Percentiles rank a stretch among this genome's conserved stretches.
These are phyloP conservation scores for Zonotrichia leucophrys DNA, from an alignment of 2,113 vertebrate species.

Conservation along the genomic window DNA sequence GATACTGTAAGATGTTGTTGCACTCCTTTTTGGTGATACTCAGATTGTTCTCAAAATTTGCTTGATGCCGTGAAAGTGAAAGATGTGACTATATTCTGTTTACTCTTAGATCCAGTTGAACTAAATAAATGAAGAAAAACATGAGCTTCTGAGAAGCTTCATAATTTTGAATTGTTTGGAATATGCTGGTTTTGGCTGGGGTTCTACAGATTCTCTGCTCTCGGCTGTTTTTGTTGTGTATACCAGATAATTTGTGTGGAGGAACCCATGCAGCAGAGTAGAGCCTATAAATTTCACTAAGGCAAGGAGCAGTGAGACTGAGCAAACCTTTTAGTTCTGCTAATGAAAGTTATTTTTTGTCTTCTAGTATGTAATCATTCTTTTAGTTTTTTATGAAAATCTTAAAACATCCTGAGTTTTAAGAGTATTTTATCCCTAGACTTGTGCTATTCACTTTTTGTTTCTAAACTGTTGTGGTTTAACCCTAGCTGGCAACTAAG, in stretches of 20 bases:
- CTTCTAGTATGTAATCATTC: neutral
- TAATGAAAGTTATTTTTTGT: neutral
- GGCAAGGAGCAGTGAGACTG: neutral
- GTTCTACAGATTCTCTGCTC: neutral
- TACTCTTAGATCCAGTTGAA: neutral
- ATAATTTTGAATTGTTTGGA: neutral
- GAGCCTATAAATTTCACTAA: neutral
- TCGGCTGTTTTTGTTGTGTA: neutral
- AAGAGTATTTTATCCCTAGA: neutral
- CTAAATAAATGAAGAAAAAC: neutral
- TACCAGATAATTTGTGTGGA: neutral
- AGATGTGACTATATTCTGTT: neutral
- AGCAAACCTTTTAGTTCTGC: neutral
- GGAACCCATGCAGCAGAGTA: neutral
- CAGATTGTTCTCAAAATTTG: neutral
- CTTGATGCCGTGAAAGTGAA: neutral
- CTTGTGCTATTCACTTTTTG: neutral
- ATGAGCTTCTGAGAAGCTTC: neutral
- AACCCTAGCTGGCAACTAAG: neutral
- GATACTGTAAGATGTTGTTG: fast-evolving
- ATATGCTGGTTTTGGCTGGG: neutral
- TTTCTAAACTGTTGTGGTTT: neutral
- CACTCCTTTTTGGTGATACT: neutral
- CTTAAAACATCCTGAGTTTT: neutral
- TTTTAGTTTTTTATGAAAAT: neutral